Evolutionary conservation across 2,797 vertebrate species (phyloP).

Genomic region (Peromyscus nudipes): DNA sequence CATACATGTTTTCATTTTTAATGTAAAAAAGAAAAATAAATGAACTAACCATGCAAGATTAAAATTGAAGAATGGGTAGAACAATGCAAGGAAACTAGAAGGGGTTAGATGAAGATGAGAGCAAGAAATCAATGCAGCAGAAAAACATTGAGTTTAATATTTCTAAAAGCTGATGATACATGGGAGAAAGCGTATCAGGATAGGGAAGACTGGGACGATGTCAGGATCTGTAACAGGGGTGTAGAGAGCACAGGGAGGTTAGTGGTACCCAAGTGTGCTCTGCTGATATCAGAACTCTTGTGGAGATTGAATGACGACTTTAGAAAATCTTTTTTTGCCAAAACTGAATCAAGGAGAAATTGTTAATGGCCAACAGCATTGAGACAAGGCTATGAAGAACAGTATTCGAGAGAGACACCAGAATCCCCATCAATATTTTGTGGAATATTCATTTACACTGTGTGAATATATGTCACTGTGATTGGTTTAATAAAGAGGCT

Average conservation of each 20-base stretch:
- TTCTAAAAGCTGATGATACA: neutral
- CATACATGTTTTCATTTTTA: slow-evolving; percentile 17
- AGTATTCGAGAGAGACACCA: slow-evolving; percentile 13
- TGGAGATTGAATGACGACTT: neutral
- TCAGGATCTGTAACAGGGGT: neutral
- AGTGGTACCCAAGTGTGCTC: neutral
- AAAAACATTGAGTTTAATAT: neutral
- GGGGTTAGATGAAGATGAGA: neutral
- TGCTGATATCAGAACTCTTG: neutral
- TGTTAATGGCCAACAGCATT: neutral
- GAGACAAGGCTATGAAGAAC: slow-evolving; percentile 10
- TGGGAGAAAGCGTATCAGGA: neutral
- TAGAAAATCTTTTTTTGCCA: neutral
- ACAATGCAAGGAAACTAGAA: neutral
- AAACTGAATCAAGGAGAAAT: slow-evolving; percentile 30
- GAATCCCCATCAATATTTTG: neutral
- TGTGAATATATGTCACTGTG: neutral
- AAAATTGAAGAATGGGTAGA: neutral
- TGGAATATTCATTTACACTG: neutral
- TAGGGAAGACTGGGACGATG: neutral
- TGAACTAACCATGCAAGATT: neutral
- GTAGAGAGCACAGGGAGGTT: neutral
- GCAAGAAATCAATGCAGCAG: neutral
- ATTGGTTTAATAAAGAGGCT: neutral
- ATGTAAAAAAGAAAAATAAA: slow-evolving; percentile 6